Conservation (phyloP, 2,888 invertebrate species). For the Helobdella robusta region DNA sequence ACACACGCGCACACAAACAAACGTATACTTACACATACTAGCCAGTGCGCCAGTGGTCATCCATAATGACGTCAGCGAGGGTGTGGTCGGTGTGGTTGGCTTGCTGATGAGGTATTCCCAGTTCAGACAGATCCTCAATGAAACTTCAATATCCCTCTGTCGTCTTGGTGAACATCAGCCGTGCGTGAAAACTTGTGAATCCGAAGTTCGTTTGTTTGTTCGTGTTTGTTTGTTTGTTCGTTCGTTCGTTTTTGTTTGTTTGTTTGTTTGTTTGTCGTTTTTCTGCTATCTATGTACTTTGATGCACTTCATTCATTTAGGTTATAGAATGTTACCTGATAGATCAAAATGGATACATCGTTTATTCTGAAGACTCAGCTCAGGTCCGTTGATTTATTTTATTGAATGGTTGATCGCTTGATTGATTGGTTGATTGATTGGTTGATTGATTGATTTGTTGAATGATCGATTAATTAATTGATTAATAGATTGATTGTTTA, state of each 20-base stretch:
- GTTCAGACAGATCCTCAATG: constrained; percentile 14
- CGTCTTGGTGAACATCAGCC: neutral
- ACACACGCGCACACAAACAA: too few relatives aligned
- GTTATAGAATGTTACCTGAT: constrained; percentile 69
- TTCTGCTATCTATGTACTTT: too few relatives aligned
- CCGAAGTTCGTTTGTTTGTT: constrained; percentile 11
- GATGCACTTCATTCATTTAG: too few relatives aligned
- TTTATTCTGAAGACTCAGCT: constrained; percentile 73
- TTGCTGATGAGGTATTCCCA: constrained; percentile 37
- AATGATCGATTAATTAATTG: too few relatives aligned
- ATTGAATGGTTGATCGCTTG: too few relatives aligned
- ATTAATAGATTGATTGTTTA: too few relatives aligned
- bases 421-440: too few relatives aligned
- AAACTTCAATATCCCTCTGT: constrained; percentile 12
- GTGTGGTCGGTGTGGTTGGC: constrained; percentile 39
- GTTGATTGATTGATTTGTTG: too few relatives aligned
- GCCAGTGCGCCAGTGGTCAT: constrained; percentile 36
- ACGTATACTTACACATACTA: too few relatives aligned
- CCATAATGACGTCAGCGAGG: constrained; percentile 31
- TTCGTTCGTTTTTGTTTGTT: constrained; percentile 4
- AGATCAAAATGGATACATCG: constrained; percentile 87
- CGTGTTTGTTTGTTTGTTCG: neutral
- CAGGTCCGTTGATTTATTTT: constrained; percentile 56
- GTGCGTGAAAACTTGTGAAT: constrained; percentile 19
- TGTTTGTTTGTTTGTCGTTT: neutral